Evolutionary conservation across 2,888 invertebrate species (phyloP).

Genomic region (Germaria angustata): DNA sequence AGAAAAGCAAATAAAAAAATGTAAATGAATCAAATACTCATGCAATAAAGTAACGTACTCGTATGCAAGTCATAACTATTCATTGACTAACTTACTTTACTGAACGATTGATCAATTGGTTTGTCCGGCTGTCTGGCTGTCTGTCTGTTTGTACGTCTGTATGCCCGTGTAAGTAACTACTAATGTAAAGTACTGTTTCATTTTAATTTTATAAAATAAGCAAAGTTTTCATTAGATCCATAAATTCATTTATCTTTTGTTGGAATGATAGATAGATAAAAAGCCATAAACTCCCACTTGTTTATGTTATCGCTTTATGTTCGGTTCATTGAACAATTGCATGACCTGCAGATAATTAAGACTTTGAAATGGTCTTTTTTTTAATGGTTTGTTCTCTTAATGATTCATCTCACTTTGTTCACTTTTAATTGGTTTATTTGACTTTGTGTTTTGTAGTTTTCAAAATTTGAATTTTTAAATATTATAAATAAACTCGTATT

Average conservation of each 20-base stretch:
- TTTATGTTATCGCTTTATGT: not conserved
- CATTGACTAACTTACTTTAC: not conserved
- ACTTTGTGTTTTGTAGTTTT: not conserved
- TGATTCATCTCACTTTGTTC: not conserved
- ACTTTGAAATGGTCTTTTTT: not conserved
- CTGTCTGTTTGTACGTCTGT: not conserved
- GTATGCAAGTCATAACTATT: constrained; percentile 17
- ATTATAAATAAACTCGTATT: no score
- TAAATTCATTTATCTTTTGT: not conserved
- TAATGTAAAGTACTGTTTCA: not conserved
- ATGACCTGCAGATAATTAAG: not conserved
- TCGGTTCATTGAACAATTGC: constrained; percentile 22
- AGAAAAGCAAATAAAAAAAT: not conserved
- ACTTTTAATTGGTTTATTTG: not conserved
- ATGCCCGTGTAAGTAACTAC: not conserved
- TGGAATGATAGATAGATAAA: not conserved
- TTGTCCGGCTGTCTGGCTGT: not conserved
- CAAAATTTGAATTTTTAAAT: no score
- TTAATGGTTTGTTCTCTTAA: not conserved
- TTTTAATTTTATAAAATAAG: not conserved
- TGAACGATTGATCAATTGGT: not conserved
- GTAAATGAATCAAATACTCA: not conserved
- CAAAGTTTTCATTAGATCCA: not conserved
- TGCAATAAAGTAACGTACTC: not conserved
- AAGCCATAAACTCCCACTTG: not conserved